Evolutionary conservation across 2,797 vertebrate species (phyloP).

Genomic region (Anas acuta): DNA sequence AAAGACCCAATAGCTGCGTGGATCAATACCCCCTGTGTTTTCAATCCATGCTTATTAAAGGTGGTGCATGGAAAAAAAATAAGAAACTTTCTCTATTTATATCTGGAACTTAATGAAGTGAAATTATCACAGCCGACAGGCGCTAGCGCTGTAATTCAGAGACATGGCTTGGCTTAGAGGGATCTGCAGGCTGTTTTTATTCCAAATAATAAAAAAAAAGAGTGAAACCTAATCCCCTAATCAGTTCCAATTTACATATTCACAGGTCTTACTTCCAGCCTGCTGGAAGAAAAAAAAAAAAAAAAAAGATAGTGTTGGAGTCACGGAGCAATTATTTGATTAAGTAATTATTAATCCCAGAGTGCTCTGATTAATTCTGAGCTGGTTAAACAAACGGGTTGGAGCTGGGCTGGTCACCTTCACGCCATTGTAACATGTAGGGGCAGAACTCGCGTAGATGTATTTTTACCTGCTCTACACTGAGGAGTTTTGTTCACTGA

Average conservation of each 20-base stretch:
- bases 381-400: conserved; percentile 74
- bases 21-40: conserved; percentile 84
- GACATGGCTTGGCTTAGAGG: conserved; percentile 74
- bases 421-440: conserved; percentile 6
- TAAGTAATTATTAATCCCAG: conserved; percentile 85
- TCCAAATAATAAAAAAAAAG: conserved; percentile 81
- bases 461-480: conserved; percentile 70
- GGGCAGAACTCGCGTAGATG: not conserved
- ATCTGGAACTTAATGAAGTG: conserved; percentile 91
- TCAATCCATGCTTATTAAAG: conserved; percentile 74
- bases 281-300: conserved; percentile 67
- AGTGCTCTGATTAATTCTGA: conserved; percentile 78
- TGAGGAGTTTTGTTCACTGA: conserved; percentile 71
- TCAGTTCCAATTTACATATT: conserved; percentile 92
- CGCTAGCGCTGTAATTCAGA: conserved; percentile 78
- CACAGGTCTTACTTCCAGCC: conserved; percentile 78
- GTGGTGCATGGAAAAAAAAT: conserved; percentile 84
- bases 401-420: conserved; percentile 50
- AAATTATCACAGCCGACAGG: conserved; percentile 87
- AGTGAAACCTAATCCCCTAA: conserved; percentile 82
- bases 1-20: conserved; percentile 63
- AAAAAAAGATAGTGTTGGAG: conserved; percentile 77
- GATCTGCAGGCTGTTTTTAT: conserved; percentile 87
- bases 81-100: conserved; percentile 80
- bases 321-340: conserved; percentile 82